Percentiles rank a stretch among this genome's conserved stretches.
Conservation (phyloP, 2,113 vertebrate genomes). For the Cardinalis cardinalis region DNA sequence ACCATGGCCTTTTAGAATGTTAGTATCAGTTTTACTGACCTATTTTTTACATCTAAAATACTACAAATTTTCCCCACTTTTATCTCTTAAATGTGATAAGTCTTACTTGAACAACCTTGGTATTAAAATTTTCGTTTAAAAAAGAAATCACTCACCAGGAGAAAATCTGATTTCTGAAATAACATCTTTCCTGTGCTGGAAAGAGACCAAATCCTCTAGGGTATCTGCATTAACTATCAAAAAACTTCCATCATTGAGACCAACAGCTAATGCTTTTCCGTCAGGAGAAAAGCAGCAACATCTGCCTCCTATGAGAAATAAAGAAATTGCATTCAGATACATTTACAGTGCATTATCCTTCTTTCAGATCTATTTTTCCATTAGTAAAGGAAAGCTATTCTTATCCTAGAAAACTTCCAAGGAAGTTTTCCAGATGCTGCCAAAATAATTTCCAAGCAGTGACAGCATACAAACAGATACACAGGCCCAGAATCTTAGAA, state of each 20-base stretch:
- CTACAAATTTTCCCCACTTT: neutral
- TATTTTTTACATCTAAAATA: neutral
- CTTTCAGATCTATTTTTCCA: neutral
- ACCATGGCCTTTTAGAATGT: neutral
- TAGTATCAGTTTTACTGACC: neutral
- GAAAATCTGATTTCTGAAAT: conserved; percentile 98
- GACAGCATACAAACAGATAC: neutral
- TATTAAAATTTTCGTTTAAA: neutral
- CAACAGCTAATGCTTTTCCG: conserved; percentile 93
- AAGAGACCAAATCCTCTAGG: conserved; percentile 95
- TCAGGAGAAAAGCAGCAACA: conserved; percentile 98
- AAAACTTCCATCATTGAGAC: conserved; percentile 95
- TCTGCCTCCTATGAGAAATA: conserved; percentile 82
- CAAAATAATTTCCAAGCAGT: neutral
- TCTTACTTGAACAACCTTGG: neutral
- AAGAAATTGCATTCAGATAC: neutral
- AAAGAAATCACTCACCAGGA: conserved; percentile 79
- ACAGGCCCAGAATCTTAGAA: neutral
- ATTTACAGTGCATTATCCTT: neutral
- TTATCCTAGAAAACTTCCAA: neutral
- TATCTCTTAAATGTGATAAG: neutral
- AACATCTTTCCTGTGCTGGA: conserved; percentile 95
- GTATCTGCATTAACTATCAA: conserved; percentile 96
- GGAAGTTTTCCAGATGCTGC: neutral
- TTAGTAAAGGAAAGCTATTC: neutral